Evolutionary conservation across 2,888 invertebrate species (phyloP).

Genomic region (Oxystoma pomonae): DNA sequence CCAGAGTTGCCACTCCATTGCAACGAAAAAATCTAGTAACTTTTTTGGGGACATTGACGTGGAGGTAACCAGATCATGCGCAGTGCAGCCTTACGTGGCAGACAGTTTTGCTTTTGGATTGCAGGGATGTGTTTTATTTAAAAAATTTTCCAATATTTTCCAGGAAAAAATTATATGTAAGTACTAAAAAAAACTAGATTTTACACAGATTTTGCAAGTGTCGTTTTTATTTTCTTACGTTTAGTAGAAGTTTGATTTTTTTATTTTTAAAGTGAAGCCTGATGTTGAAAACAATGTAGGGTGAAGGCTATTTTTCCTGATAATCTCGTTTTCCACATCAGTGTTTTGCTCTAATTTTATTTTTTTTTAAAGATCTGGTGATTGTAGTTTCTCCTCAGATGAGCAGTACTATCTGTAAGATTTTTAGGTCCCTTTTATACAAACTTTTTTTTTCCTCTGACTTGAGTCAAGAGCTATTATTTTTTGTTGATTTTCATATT

Average conservation of each 20-base stretch:
- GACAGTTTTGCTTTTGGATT: conserved; percentile 39
- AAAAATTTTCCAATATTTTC: conserved; percentile 29
- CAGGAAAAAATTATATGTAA: conserved; percentile 14
- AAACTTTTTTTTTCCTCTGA: background rate
- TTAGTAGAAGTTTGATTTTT: conserved; percentile 1
- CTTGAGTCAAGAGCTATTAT: background rate
- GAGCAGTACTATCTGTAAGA: too few relatives aligned
- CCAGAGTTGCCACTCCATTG: background rate
- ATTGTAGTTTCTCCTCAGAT: background rate
- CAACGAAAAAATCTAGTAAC: conserved; percentile 9
- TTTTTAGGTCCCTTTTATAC: background rate
- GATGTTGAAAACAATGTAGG: background rate
- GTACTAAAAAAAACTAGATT: conserved; percentile 15
- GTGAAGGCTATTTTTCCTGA: background rate
- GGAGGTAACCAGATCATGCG: conserved; percentile 53
- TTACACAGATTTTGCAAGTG: background rate
- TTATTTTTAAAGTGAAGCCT: background rate
- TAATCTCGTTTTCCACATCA: background rate
- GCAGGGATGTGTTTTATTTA: conserved; percentile 35
- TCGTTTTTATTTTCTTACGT: background rate
- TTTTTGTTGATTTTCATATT: background rate
- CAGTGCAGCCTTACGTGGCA: conserved; percentile 59
- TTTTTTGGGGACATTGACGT: conserved; percentile 44
- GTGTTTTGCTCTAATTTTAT: background rate
- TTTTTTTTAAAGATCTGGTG: background rate